Percentiles rank a stretch among this genome's conserved stretches.
These are phyloP conservation scores for Lithosia quadra DNA, from an alignment of 2,888 invertebrate genomes.

Conservation along the genomic window DNA sequence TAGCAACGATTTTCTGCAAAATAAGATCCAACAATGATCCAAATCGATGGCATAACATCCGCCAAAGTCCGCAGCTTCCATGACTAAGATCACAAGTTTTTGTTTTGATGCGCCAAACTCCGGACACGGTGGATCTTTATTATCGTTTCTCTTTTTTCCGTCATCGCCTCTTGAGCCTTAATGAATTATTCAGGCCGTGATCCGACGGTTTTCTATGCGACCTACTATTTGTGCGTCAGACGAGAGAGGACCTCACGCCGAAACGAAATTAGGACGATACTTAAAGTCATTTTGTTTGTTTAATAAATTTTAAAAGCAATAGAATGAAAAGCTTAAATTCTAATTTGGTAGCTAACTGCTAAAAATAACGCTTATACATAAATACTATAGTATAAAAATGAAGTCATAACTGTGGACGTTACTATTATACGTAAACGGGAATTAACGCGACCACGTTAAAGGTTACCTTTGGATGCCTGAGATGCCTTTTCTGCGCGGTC, in stretches of 20 bases:
- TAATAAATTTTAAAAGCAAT: no score
- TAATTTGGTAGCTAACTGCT: no score
- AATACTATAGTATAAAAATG: no score
- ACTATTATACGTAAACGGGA: no score
- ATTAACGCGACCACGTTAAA: no score
- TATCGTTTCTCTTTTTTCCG: constrained; percentile 56
- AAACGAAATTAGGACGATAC: background rate
- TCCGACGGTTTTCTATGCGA: constrained; percentile 62
- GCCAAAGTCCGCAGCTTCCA: constrained; percentile 8
- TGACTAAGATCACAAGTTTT: constrained; percentile 33
- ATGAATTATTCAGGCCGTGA: constrained; percentile 74
- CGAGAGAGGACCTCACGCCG: background rate
- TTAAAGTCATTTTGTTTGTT: background rate
- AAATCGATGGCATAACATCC: constrained; percentile 7
- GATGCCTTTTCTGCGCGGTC: no score
- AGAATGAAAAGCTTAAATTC: no score
- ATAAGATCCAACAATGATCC: background rate
- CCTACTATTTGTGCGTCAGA: constrained; percentile 44
- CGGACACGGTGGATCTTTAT: constrained; percentile 54
- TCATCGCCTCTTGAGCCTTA: constrained; percentile 58
- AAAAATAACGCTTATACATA: no score
- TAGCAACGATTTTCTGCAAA: background rate
- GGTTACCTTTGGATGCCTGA: no score
- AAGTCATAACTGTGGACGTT: no score
- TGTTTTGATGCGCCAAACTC: constrained; percentile 43